Base-by-base conservation (phyloP, 2,113 vertebrate genomes). In the Tenebrosternarchus preto region DNA sequence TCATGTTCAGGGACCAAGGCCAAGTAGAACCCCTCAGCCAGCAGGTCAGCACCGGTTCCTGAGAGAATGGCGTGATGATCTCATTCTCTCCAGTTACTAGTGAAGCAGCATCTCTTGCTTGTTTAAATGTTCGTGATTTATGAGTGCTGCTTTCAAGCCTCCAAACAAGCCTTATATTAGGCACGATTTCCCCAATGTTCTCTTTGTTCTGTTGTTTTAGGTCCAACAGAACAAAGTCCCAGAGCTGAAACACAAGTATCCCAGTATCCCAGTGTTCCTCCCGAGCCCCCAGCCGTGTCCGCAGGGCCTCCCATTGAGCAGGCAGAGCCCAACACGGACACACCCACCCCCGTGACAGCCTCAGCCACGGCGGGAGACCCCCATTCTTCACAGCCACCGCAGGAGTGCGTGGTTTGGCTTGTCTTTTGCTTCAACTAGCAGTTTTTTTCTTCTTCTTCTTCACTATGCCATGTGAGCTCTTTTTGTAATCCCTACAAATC, bases 21-120 rank as follows among this genome's bases (percentile, higher is more conserved):
- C 1, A 66, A 73, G 64, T 57, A 24, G 72, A 27, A 5, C 50
- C 1, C 56, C 80, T 9, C 77, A 0, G 1, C 43, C 64, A 25
- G 56, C 86, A 92, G 91, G 92, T 93, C 19, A 24, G 80, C 80
- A 46, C 8, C 31, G 27, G 2, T 9, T 16, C 20, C 39, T 72
- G 22, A n/a, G n/a, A 78, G 64, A 78, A 24, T 33, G 11, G 15
- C 9, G n/a, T 46, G 36, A 22, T 27, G 33, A 25, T 25, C 61
- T 74, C 25, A n/a, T 25, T 53, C 27, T 36, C 11, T 12, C 2
- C 43, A 50, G 9, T 15, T 50, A 11, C 11, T 43, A 15, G 43
- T 15, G 12, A 24, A 64, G 36, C 39, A 27, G 5, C 19, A 17
- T 12, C 43, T 50, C 9, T 6, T 46, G 5, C 39, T 46, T 46